A percentile compares a stretch with the other conserved stretches of the same genome.
Conservation (phyloP, 2,888 invertebrate genomes). For the Ashinkailepas kermadecensis region DNA sequence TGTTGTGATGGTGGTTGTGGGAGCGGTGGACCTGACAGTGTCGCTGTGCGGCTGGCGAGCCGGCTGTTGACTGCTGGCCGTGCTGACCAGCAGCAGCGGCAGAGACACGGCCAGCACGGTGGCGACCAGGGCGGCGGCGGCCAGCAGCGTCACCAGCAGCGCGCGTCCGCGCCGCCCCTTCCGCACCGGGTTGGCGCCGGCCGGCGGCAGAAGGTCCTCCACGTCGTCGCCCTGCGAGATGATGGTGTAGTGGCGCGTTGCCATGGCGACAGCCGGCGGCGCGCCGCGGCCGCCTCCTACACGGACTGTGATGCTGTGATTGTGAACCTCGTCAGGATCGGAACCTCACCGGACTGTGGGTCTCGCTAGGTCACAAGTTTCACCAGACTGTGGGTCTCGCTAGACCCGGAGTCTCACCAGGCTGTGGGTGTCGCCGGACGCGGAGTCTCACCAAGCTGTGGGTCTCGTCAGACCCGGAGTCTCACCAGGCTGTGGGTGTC, state of each 20-base stretch:
- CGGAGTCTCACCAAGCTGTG: too few relatives aligned
- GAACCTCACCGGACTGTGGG: too few relatives aligned
- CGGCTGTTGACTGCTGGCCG: background rate
- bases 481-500: too few relatives aligned
- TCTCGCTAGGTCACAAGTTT: too few relatives aligned
- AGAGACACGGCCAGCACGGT: background rate
- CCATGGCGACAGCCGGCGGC: background rate
- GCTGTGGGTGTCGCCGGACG: too few relatives aligned
- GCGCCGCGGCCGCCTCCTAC: background rate
- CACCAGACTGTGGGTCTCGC: too few relatives aligned
- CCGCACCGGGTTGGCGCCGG: background rate
- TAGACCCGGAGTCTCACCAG: too few relatives aligned
- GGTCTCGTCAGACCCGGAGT: too few relatives aligned
- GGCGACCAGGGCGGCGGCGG: background rate
- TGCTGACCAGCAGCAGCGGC: background rate
- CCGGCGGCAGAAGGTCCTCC: constrained; percentile 23
- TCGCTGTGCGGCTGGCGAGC: background rate
- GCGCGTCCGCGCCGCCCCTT: background rate
- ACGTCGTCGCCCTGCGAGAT: constrained; percentile 21
- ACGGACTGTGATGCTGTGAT: background rate
- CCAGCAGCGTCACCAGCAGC: background rate
- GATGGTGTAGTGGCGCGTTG: constrained; percentile 17
- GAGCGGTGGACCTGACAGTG: background rate
- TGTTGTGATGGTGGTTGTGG: background rate
- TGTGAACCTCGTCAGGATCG: too few relatives aligned